Evolutionary conservation across 2,888 invertebrate genomes (phyloP).

Genomic region (Polyploca ridens): DNA sequence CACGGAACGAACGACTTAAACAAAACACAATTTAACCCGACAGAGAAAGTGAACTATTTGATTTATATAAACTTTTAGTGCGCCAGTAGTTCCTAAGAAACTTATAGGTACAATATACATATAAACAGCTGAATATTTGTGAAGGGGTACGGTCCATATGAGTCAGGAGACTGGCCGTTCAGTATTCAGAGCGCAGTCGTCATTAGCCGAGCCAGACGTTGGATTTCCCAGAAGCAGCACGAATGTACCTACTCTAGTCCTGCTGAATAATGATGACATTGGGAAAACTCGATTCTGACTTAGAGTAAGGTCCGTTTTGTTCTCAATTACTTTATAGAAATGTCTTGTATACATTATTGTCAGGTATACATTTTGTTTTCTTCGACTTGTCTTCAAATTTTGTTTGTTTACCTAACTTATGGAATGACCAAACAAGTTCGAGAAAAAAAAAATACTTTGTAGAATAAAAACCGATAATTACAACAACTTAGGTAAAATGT

Average conservation of each 20-base stretch:
- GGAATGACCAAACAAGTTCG: no score
- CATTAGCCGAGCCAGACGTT: slow-evolving; percentile 78
- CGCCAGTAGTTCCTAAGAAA: slow-evolving; percentile 16
- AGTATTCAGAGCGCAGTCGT: slow-evolving; percentile 75
- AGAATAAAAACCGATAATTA: neutral
- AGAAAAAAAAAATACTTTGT: neutral
- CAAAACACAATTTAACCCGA: slow-evolving; percentile 71
- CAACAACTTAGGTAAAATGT: no score
- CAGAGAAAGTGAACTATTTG: slow-evolving; percentile 71
- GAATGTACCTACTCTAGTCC: slow-evolving; percentile 56
- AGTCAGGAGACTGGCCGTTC: slow-evolving; percentile 50
- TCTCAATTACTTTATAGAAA: no score
- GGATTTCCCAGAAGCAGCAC: slow-evolving; percentile 73
- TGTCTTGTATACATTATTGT: no score
- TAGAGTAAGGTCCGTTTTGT: slow-evolving; percentile 17
- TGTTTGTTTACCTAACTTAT: no score
- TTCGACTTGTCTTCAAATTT: neutral
- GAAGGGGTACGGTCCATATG: slow-evolving; percentile 28
- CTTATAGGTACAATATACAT: slow-evolving; percentile 8
- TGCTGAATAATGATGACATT: slow-evolving; percentile 74
- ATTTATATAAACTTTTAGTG: slow-evolving; percentile 65
- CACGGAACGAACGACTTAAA: slow-evolving; percentile 67
- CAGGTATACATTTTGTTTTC: no score
- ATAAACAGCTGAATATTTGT: neutral
- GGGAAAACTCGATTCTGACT: slow-evolving; percentile 56